phyloP scores from a whole-genome alignment of 1,140 invertebrate species.

The Pantala flavescens region DNA sequence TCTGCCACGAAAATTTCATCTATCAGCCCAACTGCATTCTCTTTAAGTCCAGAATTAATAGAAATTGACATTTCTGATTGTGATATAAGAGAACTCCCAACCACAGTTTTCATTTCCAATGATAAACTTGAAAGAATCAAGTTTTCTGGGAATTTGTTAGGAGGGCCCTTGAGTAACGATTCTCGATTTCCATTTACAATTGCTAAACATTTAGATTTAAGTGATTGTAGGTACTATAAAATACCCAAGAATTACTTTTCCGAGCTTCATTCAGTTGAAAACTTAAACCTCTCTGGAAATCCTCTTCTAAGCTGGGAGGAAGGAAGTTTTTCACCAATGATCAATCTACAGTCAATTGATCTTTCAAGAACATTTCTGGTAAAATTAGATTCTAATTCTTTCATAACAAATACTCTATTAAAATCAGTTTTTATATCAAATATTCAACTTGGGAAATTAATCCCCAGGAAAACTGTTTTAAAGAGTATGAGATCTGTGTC shows the following conservation, averaged over 20 bases:
- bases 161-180: neutral
- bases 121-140: neutral
- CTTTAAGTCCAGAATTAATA: too few species aligned
- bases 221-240: neutral
- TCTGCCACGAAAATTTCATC: too few species aligned
- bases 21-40: too few species aligned
- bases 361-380: too few species aligned
- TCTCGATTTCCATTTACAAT: neutral
- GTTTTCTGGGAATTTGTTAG: neutral
- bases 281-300: neutral
- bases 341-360: too few species aligned
- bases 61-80: too few species aligned
- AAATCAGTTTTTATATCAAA: too few species aligned
- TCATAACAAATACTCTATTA: too few species aligned
- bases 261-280: neutral
- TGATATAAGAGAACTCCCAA: neutral
- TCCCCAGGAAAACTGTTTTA: too few species aligned
- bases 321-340: neutral
- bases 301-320: neutral
- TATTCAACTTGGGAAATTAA: too few species aligned
- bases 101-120: neutral
- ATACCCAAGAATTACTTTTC: neutral
- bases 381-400: too few species aligned
- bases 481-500: too few species aligned
- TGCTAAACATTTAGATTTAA: neutral